phyloP scores from a whole-genome alignment of 2,888 invertebrate species.

The Scaptomyza parva region DNA sequence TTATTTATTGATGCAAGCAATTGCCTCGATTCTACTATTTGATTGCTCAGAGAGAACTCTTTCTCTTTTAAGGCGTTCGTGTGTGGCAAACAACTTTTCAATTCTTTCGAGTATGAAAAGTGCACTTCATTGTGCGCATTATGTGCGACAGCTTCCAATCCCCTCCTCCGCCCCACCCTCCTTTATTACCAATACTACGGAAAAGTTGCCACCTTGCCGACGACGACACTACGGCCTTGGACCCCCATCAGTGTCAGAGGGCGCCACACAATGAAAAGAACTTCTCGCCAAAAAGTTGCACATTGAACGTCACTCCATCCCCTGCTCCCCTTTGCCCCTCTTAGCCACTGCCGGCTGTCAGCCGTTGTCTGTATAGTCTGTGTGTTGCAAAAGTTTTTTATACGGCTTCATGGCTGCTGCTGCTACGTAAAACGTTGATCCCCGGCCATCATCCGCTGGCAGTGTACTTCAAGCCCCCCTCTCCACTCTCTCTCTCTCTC shows the following conservation, averaged over 20 bases:
- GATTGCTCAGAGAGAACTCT: slow-evolving; percentile 14
- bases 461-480: slow-evolving; percentile 27
- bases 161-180: neutral
- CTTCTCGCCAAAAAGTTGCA: slow-evolving; percentile 77
- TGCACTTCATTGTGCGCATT: slow-evolving; percentile 84
- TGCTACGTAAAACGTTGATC: slow-evolving; percentile 81
- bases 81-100: slow-evolving; percentile 70
- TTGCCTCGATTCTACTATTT: neutral
- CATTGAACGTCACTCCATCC: slow-evolving; percentile 41
- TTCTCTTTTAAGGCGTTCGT: slow-evolving; percentile 32
- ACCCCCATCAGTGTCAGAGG: slow-evolving; percentile 68
- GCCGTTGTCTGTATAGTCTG: slow-evolving; percentile 1
- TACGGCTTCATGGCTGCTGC: slow-evolving; percentile 63
- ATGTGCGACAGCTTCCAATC: slow-evolving; percentile 69
- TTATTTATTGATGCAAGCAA: slow-evolving; percentile 32
- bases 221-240: slow-evolving; percentile 28
- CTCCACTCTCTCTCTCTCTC: too few relatives aligned
- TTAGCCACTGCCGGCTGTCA: neutral
- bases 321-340: neutral
- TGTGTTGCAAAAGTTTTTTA: slow-evolving; percentile 51
- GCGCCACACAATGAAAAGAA: slow-evolving; percentile 75
- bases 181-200: neutral
- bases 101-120: slow-evolving; percentile 79
- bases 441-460: slow-evolving; percentile 78
- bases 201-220: slow-evolving; percentile 4